Conservation (phyloP, 30 jellyfish, hydroid and myxozoan genomes). For the Aurelia aurita complex sp. Pacific region DNA sequence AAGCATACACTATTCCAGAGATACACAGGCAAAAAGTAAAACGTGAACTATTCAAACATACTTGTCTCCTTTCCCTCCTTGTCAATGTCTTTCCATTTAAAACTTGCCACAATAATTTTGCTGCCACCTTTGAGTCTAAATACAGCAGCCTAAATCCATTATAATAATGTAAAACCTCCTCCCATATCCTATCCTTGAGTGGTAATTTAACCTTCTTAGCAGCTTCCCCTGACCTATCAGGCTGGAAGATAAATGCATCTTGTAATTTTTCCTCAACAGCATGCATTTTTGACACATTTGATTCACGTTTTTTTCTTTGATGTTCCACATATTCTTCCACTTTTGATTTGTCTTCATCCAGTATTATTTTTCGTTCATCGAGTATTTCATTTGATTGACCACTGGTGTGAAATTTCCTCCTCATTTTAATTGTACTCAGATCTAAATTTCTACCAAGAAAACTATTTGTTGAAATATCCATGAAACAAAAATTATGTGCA, state of each 20-base stretch:
- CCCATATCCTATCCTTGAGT: conserved; percentile 54
- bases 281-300: conserved; percentile 24
- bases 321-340: conserved; percentile 89
- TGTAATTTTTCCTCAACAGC: conserved; percentile 59
- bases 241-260: conserved; percentile 83
- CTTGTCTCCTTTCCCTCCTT: conserved; percentile 93
- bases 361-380: conserved; percentile 64
- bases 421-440: neutral
- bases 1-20: too few relatives aligned
- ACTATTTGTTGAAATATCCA: too few relatives aligned
- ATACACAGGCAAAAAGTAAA: too few relatives aligned
- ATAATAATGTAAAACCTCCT: conserved; percentile 84
- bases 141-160: conserved; percentile 86
- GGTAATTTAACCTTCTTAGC: conserved; percentile 38
- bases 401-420: conserved; percentile 39
- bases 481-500: too few relatives aligned
- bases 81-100: conserved; percentile 86
- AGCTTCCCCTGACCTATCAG: conserved; percentile 32
- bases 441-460: too few relatives aligned
- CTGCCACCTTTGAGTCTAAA: conserved; percentile 87
- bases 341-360: conserved; percentile 85
- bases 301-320: conserved; percentile 79
- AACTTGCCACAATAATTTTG: conserved; percentile 93
- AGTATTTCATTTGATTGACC: conserved; percentile 19
- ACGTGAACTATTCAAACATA: neutral